Evolutionary conservation across 2,888 invertebrate species (phyloP).

Genomic region (Cataglyphis livida): DNA sequence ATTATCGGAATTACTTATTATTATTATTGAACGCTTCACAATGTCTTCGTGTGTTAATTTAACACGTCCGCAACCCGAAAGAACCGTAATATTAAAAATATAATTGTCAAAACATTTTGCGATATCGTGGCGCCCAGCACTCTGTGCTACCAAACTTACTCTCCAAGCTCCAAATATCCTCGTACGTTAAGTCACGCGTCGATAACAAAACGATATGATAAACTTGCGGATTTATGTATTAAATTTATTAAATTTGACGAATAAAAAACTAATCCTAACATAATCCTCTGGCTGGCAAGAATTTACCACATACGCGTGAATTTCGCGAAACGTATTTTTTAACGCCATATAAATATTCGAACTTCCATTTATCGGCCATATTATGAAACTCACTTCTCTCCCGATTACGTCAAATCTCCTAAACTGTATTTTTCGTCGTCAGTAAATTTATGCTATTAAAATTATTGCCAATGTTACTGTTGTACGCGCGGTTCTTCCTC

Average conservation of each 20-base stretch:
- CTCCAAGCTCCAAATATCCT: not conserved
- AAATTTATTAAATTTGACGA: not conserved
- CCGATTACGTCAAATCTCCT: too few species aligned
- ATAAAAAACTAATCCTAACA: not conserved
- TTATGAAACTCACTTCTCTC: too few species aligned
- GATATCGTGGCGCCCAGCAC: not conserved
- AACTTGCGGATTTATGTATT: not conserved
- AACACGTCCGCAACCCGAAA: not conserved
- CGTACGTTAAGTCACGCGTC: not conserved
- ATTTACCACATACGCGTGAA: not conserved
- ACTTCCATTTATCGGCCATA: too few species aligned
- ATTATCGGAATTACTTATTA: not conserved
- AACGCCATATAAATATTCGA: too few species aligned
- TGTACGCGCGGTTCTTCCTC: too few species aligned
- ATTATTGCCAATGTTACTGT: too few species aligned
- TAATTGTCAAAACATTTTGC: not conserved
- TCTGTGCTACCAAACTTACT: not conserved
- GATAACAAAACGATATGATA: not conserved
- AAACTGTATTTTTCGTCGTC: too few species aligned
- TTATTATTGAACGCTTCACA: not conserved
- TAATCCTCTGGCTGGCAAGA: not conserved
- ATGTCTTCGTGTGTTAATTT: not conserved
- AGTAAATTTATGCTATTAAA: too few species aligned
- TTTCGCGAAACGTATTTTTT: too few species aligned
- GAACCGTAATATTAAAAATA: not conserved